Evolutionary conservation across 2,113 vertebrate species (phyloP).

Genomic region (Hippocampus abdominalis): DNA sequence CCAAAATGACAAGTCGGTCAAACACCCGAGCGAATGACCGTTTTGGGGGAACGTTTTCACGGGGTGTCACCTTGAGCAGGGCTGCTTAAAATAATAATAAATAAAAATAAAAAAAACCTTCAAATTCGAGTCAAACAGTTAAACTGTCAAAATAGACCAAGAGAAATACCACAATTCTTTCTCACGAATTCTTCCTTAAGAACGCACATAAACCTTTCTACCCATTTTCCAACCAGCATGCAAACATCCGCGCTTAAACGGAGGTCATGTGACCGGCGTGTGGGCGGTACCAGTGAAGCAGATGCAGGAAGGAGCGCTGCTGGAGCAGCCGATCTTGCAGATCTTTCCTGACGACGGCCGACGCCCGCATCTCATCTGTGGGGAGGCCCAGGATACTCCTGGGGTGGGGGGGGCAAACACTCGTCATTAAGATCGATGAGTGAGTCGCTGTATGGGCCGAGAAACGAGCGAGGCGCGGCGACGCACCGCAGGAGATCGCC

Average conservation of each 20-base stretch:
- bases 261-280: not conserved
- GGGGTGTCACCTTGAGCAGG: too few species aligned
- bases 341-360: constrained; percentile 73
- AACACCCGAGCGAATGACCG: too few species aligned
- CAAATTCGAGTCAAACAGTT: too few species aligned
- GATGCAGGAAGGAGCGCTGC: constrained; percentile 85
- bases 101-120: too few species aligned
- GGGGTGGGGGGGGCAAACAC: not conserved
- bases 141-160: too few species aligned
- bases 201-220: too few species aligned
- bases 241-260: not conserved
- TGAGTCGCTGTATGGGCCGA: not conserved
- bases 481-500: constrained; percentile 82
- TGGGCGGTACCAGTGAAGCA: constrained; percentile 83
- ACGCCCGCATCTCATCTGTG: constrained; percentile 73
- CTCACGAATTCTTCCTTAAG: too few species aligned
- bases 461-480: too few species aligned
- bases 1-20: too few species aligned
- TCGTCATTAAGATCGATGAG: not conserved
- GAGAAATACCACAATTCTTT: too few species aligned
- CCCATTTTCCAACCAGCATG: not conserved
- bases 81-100: too few species aligned
- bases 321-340: constrained; percentile 74
- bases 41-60: too few species aligned
- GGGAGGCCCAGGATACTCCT: constrained; percentile 86